Evolutionary conservation across 2,797 vertebrate species (phyloP), one percentile per base, ranked within the genome.

Genomic region (Leptoclinus maculatus): DNA sequence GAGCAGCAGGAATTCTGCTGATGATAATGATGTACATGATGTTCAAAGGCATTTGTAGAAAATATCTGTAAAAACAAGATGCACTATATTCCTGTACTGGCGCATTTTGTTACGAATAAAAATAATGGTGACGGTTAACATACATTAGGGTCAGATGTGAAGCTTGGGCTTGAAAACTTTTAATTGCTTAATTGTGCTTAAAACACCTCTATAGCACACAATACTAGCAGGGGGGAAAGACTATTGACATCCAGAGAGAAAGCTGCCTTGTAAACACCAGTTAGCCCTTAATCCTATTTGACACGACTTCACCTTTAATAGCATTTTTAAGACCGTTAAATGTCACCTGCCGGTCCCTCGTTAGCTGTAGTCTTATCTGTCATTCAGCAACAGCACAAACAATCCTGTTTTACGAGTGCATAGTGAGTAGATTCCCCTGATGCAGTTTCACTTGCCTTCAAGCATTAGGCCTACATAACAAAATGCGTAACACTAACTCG

Each of bases 211-310:
- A 29, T 9, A 45, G n/a, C 21, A 21, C 13, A 9, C 7, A 29
- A 17, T 51, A 23, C n/a, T 7, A 17, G 62, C 68, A 34, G n/a
- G 69, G 69, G 34, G 29, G 49, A 71, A 76, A 70, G 25, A 29
- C 67, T 72, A n/a, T 66, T 41, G 45, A 65, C 53, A 66, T 66
- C 27, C 16, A 59, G 49, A 70, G 57, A 76, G 56, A 80, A 70
- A 57, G 63, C 47, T 71, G 32, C 65, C 57, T 80, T 87, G 88
- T 65, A 85, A 89, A 83, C 39, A 83, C 70, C 66, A 89, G 85
- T 85, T 83, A 88, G 66, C 66, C 29, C 71, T 53, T 87, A 92
- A 92, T 89, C 88, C 74, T 83, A 34, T 83, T 88, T 81, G 82
- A 66, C 60, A 71, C 57, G 41, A 82, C 62, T 59, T 85, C 14